Conservation (phyloP, 1,140 invertebrate genomes). For the Lepeophtheirus salmonis region DNA sequence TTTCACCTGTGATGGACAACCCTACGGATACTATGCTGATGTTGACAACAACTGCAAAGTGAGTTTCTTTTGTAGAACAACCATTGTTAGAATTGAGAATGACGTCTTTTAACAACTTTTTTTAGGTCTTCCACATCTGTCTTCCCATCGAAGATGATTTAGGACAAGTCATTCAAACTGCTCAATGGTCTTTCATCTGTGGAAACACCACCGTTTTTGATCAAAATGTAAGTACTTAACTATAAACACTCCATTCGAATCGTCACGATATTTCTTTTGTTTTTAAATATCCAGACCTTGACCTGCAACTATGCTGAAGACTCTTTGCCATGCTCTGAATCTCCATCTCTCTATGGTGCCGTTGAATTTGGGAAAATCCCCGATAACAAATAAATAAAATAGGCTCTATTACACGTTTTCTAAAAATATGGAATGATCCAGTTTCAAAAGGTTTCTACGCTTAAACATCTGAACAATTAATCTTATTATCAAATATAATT, state of each 20-base stretch:
- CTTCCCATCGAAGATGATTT: conserved; percentile 23
- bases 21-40: conserved; percentile 28
- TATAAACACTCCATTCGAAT: conserved; percentile 3
- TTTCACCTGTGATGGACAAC: conserved; percentile 22
- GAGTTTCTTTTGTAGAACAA: conserved; percentile 27
- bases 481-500: neutral
- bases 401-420: too few species aligned
- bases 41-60: conserved; percentile 27
- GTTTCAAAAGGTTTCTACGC: neutral
- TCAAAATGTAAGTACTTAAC: conserved; percentile 30
- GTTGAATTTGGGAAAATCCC: conserved; percentile 20
- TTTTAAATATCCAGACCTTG: conserved; percentile 20
- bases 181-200: conserved; percentile 64
- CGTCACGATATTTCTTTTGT: neutral
- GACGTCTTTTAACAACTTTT: neutral
- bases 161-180: conserved; percentile 31
- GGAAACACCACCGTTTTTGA: conserved; percentile 66
- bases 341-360: conserved; percentile 22
- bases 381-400: conserved; percentile 8
- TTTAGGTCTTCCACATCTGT: conserved; percentile 25
- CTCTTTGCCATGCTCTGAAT: conserved; percentile 24
- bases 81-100: conserved; percentile 20
- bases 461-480: neutral
- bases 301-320: conserved; percentile 25
- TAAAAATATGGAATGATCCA: neutral